Base-by-base conservation (phyloP, 2,888 invertebrate species). In the Aleiodes testaceus region DNA sequence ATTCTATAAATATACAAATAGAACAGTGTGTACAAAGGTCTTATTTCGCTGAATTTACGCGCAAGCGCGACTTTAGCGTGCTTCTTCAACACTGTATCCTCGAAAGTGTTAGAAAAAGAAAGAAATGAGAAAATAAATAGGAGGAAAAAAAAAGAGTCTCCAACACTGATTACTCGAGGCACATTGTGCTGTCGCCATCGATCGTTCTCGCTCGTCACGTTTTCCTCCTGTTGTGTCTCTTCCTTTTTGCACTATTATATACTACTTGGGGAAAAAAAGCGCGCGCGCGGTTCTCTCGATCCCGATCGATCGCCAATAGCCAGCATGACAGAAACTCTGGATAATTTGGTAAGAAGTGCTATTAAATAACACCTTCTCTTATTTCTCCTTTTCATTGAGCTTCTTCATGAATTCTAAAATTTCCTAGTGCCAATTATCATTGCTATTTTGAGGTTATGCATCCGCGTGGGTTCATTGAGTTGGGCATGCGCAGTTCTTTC, bases 1-100 rank as follows among this genome's bases (percentile, higher is more conserved):
- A 14, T 6, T 26, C 26, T 59, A 59, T 59, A 59, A 59, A 59
- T 59, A 59, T 59, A 59, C 59, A 59, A 59, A 42, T 59, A 42
- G 1, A 59, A 59, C 59, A 30, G 59, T 59, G 59, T 59, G 59
- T 59, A 18, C 59, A 42, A 59, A 36, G 59, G 59, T 42, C 59
- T 59, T 30, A n/a, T 36, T 36, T 11, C 42, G 14, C 36, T 1
- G 11, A 16, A 59, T 42, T 59, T 30, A 36, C 12, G 59, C 59
- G 59, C 59, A 36, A 36, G 59, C 59, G 59, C 59, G 59, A 36
- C 16, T 59, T 59, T 42, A 59, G 16, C 59, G 59, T 16, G 59
- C 42, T 59, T 59, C 59, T 36, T 36, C 36, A 36, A 36, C 36
- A 7, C 36, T 18, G 18, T 42, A 59, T 59, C 36, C 18, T 36